These are phyloP conservation scores for Nebria ingens DNA, from an alignment of 1,140 invertebrate genomes.

Conservation along the genomic window DNA sequence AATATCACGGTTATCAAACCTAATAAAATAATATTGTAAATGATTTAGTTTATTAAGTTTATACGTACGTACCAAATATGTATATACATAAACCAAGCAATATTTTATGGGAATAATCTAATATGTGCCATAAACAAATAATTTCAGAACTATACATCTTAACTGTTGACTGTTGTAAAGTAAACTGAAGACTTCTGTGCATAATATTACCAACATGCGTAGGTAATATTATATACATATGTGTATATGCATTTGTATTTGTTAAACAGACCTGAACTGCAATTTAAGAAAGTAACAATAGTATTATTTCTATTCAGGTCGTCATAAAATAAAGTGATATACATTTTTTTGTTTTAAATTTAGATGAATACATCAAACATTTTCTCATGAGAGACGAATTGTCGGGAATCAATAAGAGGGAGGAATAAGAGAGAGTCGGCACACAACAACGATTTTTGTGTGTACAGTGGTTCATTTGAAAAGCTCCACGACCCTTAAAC, in stretches of 20 bases:
- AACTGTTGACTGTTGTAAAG: neutral
- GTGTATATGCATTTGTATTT: neutral
- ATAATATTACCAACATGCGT: neutral
- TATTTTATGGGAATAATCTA: slow-evolving; percentile 40
- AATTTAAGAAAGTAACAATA: too few species aligned
- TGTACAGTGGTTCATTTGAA: too few species aligned
- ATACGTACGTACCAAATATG: slow-evolving; percentile 36
- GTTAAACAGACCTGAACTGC: neutral
- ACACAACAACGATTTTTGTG: too few species aligned
- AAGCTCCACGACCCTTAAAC: too few species aligned
- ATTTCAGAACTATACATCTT: slow-evolving; percentile 26
- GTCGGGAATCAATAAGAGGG: too few species aligned
- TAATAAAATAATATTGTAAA: slow-evolving; percentile 23
- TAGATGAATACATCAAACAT: too few species aligned
- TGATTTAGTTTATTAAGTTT: slow-evolving; percentile 2
- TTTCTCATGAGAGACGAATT: too few species aligned
- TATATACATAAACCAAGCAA: slow-evolving; percentile 38
- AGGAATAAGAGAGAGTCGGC: too few species aligned
- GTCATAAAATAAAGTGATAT: too few species aligned
- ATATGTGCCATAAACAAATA: slow-evolving; percentile 40
- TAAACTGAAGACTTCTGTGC: neutral
- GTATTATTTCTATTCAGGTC: too few species aligned
- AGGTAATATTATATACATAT: neutral
- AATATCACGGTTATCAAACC: slow-evolving; percentile 40
- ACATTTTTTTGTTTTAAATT: too few species aligned